phyloP scores from a whole-genome alignment of 2,113 vertebrate species.

The Australoheros scitulus region DNA sequence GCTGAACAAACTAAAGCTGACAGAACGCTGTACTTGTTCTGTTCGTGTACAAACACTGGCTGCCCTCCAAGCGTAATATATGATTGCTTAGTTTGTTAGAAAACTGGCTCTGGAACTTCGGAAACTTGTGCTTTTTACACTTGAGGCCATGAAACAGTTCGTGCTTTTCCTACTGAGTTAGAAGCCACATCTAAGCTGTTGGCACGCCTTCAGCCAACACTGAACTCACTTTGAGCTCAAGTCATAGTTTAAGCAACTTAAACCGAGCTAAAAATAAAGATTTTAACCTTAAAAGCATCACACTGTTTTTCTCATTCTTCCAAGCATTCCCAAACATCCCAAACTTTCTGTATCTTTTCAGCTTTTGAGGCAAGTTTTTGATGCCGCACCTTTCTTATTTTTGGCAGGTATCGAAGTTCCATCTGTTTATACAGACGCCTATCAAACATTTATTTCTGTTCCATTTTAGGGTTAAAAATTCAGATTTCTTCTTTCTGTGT shows the following conservation, averaged over 20 bases:
- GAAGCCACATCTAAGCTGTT: not conserved
- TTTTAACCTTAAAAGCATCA: not conserved
- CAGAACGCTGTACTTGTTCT: slow-evolving; percentile 19
- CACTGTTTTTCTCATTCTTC: not conserved
- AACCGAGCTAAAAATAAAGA: not conserved
- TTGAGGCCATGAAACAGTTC: not conserved
- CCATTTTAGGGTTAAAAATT: slow-evolving; percentile 59
- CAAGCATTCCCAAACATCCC: too few species aligned
- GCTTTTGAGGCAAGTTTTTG: not conserved
- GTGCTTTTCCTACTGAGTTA: not conserved
- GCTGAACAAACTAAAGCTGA: slow-evolving; percentile 19
- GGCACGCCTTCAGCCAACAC: not conserved
- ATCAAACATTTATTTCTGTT: slow-evolving; percentile 59
- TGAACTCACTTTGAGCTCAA: not conserved
- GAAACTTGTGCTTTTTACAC: slow-evolving; percentile 6
- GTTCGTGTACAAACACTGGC: slow-evolving; percentile 32
- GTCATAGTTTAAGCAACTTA: not conserved
- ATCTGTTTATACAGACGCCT: slow-evolving; percentile 34
- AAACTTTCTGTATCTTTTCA: not conserved
- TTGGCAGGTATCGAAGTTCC: not conserved
- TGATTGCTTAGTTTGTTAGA: slow-evolving; percentile 33
- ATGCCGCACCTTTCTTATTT: not conserved
- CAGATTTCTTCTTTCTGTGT: slow-evolving; percentile 40
- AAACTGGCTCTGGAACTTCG: slow-evolving; percentile 1
- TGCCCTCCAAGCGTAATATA: slow-evolving; percentile 19